Base-by-base conservation (phyloP, 2,113 vertebrate genomes). In the Phoxinus phoxinus region DNA sequence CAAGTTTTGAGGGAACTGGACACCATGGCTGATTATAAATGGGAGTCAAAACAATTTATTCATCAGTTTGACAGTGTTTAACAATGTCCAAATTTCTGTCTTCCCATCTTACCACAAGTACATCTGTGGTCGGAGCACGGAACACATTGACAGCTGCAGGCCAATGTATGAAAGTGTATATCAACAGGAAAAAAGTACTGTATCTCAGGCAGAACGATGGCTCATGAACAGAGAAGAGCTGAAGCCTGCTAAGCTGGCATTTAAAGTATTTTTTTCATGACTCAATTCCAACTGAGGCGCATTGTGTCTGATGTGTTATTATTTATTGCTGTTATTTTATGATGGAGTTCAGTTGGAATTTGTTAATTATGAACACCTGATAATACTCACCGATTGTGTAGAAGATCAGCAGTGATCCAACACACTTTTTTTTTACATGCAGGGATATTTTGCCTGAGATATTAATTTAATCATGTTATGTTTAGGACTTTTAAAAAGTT, bases 111-210 rank as follows among this genome's bases (percentile, higher is more conserved):
- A 74, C 32, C 35, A 46, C 25, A 74, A 21, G n/a, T 67, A 67
- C 37, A 11, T 69, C 59, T 58, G 53, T 61, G 25, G 71, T 27
- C 37, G 3, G 37, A 74, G 51, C 17, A 8, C 15, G n/a, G n/a
- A n/a, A 72, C 84, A 78, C 51, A 63, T 61, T 83, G 32, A 67
- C 80, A 85, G 72, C 73, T 82, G 61, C 25, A 58, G 80, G 75
- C 30, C 11, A 17, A 21, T 78, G 73, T 51, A 84, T 67, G 77
- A 27, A 61, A 76, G 76, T 59, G 27, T 65, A 48, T 44, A 65
- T 53, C 15, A 32, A 27, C 65, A 61, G 46, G 53, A 75, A 56
- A 72, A 32, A 71, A 84, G 72, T 61, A 41, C 41, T 41, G 41
- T 41, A 84, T 83, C 23, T 67, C 1, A 25, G 46, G 51, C 17